Evolutionary conservation across 2,888 invertebrate genomes (phyloP), one percentile per base, ranked within the genome.

Genomic region (Drosophila monieri): DNA sequence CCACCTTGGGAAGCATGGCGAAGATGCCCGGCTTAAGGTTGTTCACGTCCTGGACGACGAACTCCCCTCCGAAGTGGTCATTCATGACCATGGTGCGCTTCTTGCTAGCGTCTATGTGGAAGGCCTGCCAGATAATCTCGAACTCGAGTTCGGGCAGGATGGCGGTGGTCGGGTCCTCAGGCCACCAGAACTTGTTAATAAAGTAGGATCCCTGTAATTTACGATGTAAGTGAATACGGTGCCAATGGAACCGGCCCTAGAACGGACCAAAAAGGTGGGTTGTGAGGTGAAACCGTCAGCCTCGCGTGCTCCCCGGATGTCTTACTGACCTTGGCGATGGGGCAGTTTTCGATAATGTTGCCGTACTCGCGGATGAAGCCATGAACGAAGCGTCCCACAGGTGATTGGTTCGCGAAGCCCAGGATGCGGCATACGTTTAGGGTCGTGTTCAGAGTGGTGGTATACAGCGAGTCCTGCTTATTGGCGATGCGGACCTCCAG

Each of bases 151-250:
- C 90, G 0, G 90, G 90, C 12, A 90, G 59, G 1, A 76, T 83
- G 5, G 88, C 77, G 6, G 85, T 76, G 0, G 90, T 70, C 10
- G 90, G 74, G 55, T 91, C 91, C 67, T 91, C 91, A 6, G 91
- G 91, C 76, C 89, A 78, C 91, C 91, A 91, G 65, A 91, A 73
- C 48, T 86, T 89, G 49, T 89, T 88, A 51, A 90, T 66, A 15
- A 56, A 85, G 62, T 91, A 91, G 27, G 83, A 53, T 8, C 90
- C 91, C 90, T 91, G 81, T 37, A 89, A 91, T 57, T 71, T 74
- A 27, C 80, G 73, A 75, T 53, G 53, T 30, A 51, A 54, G 43
- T 61, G 73, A 23, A 73, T 46, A 44, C 66, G 62, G 18, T 64
- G 66, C 62, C 66, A 53, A 55, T 60, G 69, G 66, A 61, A 76